These are phyloP conservation scores for Pygmarrhopalites habei DNA, from an alignment of 1,140 invertebrate genomes.

Conservation along the genomic window DNA sequence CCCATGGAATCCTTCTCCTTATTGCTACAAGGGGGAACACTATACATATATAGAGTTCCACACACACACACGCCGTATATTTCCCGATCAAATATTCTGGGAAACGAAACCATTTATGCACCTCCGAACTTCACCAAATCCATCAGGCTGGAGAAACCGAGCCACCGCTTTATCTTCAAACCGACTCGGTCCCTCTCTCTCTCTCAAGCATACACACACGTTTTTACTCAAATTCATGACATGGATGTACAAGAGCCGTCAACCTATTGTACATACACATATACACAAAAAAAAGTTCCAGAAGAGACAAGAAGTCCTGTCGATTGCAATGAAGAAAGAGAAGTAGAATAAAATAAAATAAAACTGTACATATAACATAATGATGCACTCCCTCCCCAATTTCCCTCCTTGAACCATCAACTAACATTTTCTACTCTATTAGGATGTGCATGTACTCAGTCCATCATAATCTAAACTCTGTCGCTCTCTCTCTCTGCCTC, in stretches of 20 bases:
- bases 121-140: background rate
- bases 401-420: background rate
- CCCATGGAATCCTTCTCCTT: slow-evolving; percentile 6
- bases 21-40: background rate
- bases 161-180: background rate
- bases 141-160: slow-evolving; percentile 2
- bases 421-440: background rate
- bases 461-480: background rate
- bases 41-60: too few species aligned
- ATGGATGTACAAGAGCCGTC: too few species aligned
- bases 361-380: background rate
- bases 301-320: background rate
- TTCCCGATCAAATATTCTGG: background rate
- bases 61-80: background rate
- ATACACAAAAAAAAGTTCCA: background rate
- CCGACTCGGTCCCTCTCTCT: background rate
- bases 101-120: background rate
- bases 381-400: background rate
- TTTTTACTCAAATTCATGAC: background rate
- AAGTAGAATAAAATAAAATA: background rate
- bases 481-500: background rate
- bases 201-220: background rate
- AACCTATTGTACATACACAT: too few species aligned
- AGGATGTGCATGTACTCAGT: background rate
- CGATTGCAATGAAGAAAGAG: background rate